phyloP scores from a whole-genome alignment of 2,797 vertebrate genomes.

The Taeniopygia guttata region DNA sequence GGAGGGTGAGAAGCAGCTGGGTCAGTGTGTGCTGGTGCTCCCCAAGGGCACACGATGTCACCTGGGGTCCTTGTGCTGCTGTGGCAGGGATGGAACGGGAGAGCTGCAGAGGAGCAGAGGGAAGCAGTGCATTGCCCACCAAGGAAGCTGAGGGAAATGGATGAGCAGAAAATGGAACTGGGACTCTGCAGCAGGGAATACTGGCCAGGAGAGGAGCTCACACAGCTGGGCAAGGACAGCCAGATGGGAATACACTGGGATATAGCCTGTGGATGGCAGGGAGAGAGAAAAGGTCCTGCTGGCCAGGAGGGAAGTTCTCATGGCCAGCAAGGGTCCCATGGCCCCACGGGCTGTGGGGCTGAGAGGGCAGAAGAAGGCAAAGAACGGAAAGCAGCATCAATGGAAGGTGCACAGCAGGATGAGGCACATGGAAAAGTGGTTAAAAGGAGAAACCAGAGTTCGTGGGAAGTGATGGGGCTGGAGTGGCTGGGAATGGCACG shows the following conservation, averaged over 20 bases:
- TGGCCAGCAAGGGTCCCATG: rapidly evolving
- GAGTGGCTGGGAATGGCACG: rapidly evolving
- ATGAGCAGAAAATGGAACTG: slow-evolving; percentile 21
- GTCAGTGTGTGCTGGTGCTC: neutral
- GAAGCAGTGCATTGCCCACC: rapidly evolving
- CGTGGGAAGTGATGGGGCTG: neutral
- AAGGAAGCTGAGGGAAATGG: neutral
- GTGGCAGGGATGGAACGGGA: neutral
- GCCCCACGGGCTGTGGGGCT: neutral
- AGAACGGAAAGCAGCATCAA: neutral
- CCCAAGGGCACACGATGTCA: rapidly evolving
- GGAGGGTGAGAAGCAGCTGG: neutral
- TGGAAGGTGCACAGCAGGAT: neutral
- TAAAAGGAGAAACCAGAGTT: neutral
- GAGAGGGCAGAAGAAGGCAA: rapidly evolving
- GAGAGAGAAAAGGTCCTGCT: neutral
- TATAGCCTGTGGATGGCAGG: neutral
- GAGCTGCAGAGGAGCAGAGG: neutral
- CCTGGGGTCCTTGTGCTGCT: neutral
- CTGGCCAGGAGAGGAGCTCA: neutral
- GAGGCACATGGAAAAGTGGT: rapidly evolving
- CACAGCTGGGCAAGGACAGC: rapidly evolving
- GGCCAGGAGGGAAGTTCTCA: neutral
- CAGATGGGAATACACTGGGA: neutral
- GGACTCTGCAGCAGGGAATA: neutral